phyloP scores from a whole-genome alignment of 2,797 vertebrate genomes.

The Fratercula arctica region DNA sequence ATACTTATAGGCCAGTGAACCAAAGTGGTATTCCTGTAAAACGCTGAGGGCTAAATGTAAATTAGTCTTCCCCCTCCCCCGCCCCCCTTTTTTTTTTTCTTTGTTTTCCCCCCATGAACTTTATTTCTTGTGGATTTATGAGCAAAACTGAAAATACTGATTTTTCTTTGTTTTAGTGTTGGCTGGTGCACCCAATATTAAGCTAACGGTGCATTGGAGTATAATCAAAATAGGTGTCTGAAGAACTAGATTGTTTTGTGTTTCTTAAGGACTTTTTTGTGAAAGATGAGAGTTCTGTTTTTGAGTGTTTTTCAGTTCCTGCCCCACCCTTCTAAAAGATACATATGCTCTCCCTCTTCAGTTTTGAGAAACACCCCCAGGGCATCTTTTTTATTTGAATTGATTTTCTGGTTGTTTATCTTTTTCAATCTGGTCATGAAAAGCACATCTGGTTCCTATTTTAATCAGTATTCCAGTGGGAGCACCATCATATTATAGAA shows the following conservation, averaged over 20 bases:
- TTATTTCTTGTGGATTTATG: slow-evolving; percentile 11
- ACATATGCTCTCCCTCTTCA: slow-evolving; percentile 21
- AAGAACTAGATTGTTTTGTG: slow-evolving; percentile 30
- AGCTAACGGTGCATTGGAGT: not conserved
- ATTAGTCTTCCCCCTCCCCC: not conserved
- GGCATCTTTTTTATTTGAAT: slow-evolving; percentile 74
- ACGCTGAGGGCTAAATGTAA: not conserved
- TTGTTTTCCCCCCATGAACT: not conserved
- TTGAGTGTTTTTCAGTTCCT: slow-evolving; percentile 3
- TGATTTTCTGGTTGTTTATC: slow-evolving; percentile 78
- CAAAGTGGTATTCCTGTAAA: not conserved
- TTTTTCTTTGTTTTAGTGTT: not conserved
- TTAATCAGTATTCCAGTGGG: slow-evolving; percentile 79
- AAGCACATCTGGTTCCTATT: slow-evolving; percentile 82
- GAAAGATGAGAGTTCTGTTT: not conserved
- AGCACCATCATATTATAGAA: slow-evolving; percentile 79
- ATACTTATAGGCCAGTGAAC: not conserved
- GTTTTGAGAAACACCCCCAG: slow-evolving; percentile 61
- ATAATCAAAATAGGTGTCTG: slow-evolving; percentile 42
- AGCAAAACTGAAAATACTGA: not conserved
- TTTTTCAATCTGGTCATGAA: slow-evolving; percentile 75
- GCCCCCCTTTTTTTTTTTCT: not conserved
- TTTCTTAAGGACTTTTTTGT: not conserved
- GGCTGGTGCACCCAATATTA: not conserved
- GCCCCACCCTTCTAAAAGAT: slow-evolving; percentile 51